Evolutionary conservation across 2,888 invertebrate species (phyloP), one percentile per base, ranked within the genome.

Genomic region (Erebia aethiops): DNA sequence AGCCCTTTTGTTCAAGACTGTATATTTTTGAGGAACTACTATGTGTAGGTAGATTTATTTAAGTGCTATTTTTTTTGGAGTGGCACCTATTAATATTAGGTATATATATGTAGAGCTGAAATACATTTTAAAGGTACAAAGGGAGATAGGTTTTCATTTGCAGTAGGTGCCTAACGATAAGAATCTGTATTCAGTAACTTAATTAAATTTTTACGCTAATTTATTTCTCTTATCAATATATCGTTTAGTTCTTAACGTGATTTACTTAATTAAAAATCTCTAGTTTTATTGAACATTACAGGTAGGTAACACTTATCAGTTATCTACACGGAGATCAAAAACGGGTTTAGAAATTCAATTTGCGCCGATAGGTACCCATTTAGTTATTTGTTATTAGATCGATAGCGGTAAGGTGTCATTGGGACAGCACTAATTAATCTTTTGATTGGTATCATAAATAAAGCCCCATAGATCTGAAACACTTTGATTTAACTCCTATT

Each of bases 351-450:
- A 81, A 84, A 85, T 88, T 89, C 85, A 88, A 88, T 90, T 89
- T 89, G 87, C 88, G 82, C 84, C 78, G 82, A 78, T 82, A 85
- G 84, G 85, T 83, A 85, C 87, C 84, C 81, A 81, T 83, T 84
- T 82, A 85, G 84, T 85, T 83, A 85, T 87, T 85, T 81, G 81
- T 83, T 84, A 82, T 82, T 84, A 87, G 87, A 90, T 91, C 89
- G 89, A 90, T 90, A 84, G 85, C 84, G 82, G 83, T 86, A 87
- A 89, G 88, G 84, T 87, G 88, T 88, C 87, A 83, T 80, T 82
- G 81, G 84, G 89, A 90, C 90, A 90, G 82, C 86, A 85, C 87
- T 90, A 91, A 92, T 92, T 91, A 91, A 91, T 92, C 90, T 89
- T 84, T 41, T 79, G 81, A 83, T 84, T 85, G 85, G 84, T 84